Conservation (phyloP, 2,113 vertebrate genomes). For the Chunga burmeisteri region DNA sequence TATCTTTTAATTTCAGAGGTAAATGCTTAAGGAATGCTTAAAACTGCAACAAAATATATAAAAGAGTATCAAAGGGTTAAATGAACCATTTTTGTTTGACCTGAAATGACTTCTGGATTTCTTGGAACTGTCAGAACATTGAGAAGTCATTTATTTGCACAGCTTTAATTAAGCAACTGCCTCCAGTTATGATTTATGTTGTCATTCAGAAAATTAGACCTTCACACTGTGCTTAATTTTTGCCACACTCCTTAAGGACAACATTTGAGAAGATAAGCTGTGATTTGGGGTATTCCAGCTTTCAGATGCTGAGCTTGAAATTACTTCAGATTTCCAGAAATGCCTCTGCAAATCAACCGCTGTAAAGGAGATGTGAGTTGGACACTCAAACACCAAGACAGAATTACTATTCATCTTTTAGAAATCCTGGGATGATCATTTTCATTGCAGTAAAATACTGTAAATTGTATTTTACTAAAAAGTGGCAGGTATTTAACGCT, state of each 20-base stretch:
- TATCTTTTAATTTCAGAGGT: neutral
- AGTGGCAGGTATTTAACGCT: neutral
- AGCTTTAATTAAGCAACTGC: conserved; percentile 48
- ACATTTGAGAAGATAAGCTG: neutral
- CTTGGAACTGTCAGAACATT: conserved; percentile 6
- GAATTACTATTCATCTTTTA: neutral
- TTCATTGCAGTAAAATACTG: neutral
- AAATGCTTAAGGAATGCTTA: neutral
- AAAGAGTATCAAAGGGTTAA: neutral
- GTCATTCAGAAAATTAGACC: conserved; percentile 35
- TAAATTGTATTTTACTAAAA: neutral
- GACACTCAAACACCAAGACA: fast-evolving
- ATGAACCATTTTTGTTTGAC: neutral
- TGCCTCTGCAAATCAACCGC: fast-evolving
- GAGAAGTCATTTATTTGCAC: conserved; percentile 5
- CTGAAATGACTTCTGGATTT: conserved; percentile 10
- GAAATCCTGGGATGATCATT: neutral
- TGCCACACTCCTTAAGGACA: neutral
- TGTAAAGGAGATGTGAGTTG: fast-evolving
- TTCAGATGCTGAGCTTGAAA: neutral
- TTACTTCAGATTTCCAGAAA: neutral
- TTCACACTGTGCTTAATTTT: conserved; percentile 1
- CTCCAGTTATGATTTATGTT: conserved; percentile 45
- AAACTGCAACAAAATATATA: neutral
- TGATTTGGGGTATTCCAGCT: neutral